phyloP scores from a whole-genome alignment of 2,797 vertebrate species.

The Avahi laniger region DNA sequence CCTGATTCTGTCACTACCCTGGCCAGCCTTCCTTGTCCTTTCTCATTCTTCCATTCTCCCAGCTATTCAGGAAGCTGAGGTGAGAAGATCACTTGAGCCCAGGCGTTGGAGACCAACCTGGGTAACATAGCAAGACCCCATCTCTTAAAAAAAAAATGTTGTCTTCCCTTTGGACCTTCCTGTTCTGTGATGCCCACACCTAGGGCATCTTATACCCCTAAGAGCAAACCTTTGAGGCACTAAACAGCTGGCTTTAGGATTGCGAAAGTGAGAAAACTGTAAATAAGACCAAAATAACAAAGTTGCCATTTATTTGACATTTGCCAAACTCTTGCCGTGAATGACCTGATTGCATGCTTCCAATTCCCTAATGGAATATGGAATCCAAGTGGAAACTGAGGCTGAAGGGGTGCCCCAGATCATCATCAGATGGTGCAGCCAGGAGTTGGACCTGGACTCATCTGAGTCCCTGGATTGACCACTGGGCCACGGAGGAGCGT shows the following conservation, averaged over 20 bases:
- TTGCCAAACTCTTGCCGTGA: not conserved
- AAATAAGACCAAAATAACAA: not conserved
- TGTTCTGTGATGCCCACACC: not conserved
- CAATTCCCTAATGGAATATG: not conserved
- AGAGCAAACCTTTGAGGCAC: not conserved
- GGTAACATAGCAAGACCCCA: no score
- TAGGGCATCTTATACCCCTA: not conserved
- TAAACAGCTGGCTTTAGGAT: not conserved
- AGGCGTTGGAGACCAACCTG: no score
- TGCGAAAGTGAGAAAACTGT: not conserved
- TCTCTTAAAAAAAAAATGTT: not conserved
- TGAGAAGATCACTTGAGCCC: no score
- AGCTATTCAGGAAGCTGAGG: no score
- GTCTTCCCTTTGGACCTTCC: not conserved
- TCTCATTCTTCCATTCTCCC: not conserved
- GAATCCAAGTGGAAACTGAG: not conserved
- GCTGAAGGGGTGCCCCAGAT: not conserved
- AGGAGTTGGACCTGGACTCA: not conserved
- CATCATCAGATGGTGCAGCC: not conserved
- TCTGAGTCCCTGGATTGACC: not conserved
- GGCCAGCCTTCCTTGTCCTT: not conserved
- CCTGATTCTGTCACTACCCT: not conserved
- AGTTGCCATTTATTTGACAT: not conserved
- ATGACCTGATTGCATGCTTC: not conserved
- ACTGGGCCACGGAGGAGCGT: no score